These are phyloP conservation scores for Mus minutoides DNA, from an alignment of 2,797 vertebrate genomes.

Conservation along the genomic window DNA sequence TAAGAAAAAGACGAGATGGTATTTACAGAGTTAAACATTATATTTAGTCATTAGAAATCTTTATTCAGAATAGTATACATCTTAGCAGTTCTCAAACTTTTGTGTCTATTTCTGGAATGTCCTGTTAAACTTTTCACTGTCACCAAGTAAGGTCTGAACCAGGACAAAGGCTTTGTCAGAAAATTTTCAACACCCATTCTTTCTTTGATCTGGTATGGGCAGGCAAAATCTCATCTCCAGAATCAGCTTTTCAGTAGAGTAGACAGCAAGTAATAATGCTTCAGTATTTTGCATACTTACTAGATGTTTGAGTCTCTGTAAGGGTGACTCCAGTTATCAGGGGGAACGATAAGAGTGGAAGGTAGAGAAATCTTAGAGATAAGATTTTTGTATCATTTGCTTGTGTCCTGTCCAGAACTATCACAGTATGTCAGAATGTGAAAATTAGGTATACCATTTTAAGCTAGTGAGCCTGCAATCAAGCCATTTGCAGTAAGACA, in stretches of 20 bases:
- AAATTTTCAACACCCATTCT: neutral
- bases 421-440: neutral
- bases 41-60: neutral
- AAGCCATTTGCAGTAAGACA: neutral
- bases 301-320: neutral
- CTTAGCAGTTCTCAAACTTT: neutral
- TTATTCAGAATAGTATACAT: neutral
- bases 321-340: neutral
- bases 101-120: neutral
- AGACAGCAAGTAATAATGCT: neutral
- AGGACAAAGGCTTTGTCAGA: neutral
- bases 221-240: neutral
- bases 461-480: neutral
- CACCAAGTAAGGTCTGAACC: neutral
- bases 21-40: neutral
- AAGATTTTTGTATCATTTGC: neutral
- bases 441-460: neutral
- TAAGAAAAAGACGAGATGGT: neutral
- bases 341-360: neutral
- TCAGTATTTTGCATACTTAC: neutral
- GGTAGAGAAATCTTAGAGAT: neutral
- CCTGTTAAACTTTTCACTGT: neutral
- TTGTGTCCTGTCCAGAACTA: neutral
- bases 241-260: neutral
- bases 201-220: neutral